phyloP scores from a whole-genome alignment of 2,113 vertebrate species.

The Lepisosteus oculatus region DNA sequence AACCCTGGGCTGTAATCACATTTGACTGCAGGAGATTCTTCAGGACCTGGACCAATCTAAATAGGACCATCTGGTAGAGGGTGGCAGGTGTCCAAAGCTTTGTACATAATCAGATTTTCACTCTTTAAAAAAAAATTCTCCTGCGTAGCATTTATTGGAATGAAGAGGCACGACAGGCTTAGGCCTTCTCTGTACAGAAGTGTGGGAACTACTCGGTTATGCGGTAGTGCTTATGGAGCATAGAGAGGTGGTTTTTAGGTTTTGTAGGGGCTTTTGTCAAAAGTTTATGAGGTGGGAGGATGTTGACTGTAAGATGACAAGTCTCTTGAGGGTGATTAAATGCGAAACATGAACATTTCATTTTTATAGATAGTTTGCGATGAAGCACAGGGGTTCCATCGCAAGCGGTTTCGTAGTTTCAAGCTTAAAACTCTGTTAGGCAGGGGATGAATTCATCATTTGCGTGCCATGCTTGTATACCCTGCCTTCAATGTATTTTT shows the following conservation, averaged over 20 bases:
- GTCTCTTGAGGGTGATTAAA: neutral
- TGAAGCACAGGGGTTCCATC: neutral
- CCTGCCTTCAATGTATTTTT: no score
- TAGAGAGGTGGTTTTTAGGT: neutral
- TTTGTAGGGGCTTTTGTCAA: conserved; percentile 1
- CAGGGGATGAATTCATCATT: no score
- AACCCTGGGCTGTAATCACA: conserved; percentile 18
- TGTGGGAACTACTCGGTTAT: neutral
- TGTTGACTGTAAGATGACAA: conserved; percentile 14
- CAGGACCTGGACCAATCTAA: conserved; percentile 32
- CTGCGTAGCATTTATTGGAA: neutral
- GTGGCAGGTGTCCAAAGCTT: conserved; percentile 34
- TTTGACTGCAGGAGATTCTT: conserved; percentile 28
- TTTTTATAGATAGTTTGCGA: conserved; percentile 6
- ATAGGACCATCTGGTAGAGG: conserved; percentile 24
- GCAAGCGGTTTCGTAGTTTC: neutral
- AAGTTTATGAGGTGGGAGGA: conserved; percentile 10
- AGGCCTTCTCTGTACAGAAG: no score
- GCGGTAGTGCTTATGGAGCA: neutral
- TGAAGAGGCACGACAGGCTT: conserved; percentile 2
- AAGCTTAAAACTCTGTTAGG: no score
- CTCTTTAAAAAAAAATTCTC: neutral
- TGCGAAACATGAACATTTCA: neutral
- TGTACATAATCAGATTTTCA: conserved; percentile 42
- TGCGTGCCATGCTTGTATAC: no score